Conservation (phyloP, 2,888 invertebrate genomes). For the Caenorhabditis sp. region DNA sequence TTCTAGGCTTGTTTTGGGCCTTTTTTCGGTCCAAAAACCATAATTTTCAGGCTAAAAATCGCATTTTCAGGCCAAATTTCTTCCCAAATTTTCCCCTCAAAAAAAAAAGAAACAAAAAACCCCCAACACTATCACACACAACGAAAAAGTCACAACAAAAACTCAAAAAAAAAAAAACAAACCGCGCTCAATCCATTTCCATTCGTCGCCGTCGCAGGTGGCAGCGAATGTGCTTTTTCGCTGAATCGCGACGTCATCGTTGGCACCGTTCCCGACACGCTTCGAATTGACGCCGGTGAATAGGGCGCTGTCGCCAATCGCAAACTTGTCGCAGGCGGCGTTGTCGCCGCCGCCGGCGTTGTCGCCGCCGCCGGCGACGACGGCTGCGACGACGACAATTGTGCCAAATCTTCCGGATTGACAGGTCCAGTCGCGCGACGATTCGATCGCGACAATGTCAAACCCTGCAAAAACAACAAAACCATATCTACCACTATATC, state of each 20-base stretch:
- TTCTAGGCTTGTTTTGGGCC: too few relatives aligned
- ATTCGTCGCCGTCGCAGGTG: constrained; percentile 14
- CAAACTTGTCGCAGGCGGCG: constrained; percentile 21
- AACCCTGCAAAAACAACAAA: constrained; percentile 40
- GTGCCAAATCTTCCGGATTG: constrained; percentile 53
- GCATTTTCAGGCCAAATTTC: too few relatives aligned
- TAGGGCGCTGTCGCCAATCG: constrained; percentile 27
- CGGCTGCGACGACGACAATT: neutral
- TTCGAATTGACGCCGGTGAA: constrained; percentile 22
- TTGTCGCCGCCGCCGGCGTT: neutral
- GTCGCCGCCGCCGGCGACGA: constrained; percentile 1
- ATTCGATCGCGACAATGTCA: constrained; percentile 51
- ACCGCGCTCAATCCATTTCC: constrained; percentile 10
- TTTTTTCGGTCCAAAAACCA: too few relatives aligned
- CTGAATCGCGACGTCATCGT: constrained; percentile 27
- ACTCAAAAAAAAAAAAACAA: neutral
- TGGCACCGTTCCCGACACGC: constrained; percentile 28
- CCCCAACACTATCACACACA: neutral
- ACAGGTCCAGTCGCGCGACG: constrained; percentile 68
- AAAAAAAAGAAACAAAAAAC: too few relatives aligned
- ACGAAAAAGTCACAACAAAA: constrained; percentile 6
- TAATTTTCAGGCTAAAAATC: too few relatives aligned
- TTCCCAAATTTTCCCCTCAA: too few relatives aligned
- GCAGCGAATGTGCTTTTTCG: constrained; percentile 32
- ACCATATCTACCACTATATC: constrained; percentile 5